Base-by-base conservation (phyloP, 2,113 vertebrate species). In the Athene noctua region DNA sequence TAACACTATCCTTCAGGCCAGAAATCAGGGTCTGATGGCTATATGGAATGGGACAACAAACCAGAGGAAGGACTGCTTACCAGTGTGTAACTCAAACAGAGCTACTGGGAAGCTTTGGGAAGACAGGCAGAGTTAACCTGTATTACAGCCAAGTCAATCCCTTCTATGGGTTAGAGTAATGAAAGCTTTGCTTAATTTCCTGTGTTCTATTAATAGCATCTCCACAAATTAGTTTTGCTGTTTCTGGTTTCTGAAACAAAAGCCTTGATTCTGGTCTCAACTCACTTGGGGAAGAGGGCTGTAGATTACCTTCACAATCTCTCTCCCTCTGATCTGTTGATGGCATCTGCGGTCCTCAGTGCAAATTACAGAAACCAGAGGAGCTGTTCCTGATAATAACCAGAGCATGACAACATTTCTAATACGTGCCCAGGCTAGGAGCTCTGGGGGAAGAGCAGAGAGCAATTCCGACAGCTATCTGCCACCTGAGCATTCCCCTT, bases 241-340 rank as follows among this genome's bases (percentile, higher is more conserved):
- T 61, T 91, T 93, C 90, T 96, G 52, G 51, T 77, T 95, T 95
- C 83, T 96, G 92, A 94, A 90, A 88, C 80, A 92, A 89, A 91
- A 93, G 61, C 54, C 57, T 88, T 13, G 25, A 38, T 79, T 92
- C 83, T 96, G 54, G 54, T 75, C 54, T 92, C 58, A 72, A 2
- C 29, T 55, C 65, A 61, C 72, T 49, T 38, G 65, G 58, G 42
- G 57, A 91, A 79, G 36, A 82, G 54, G 80, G 32, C 36, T 65
- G 34, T 58, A 67, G 21, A 81, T 72, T 85, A 57, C 49, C 52
- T 86, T 82, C 47, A 54, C 54, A 79, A 5, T 57, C 77, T 32
- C 19, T 54, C n/a, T 74, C n/a, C 32, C 77, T 79, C 68, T 61
- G 55, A 77, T 84, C 70, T 20, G 17, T 62, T 77, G 90, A 80